A percentile compares a stretch with the other conserved stretches of the same genome.
Evolutionary conservation across 2,888 invertebrate species (phyloP).

Genomic region (Hipparchia sbordonii): DNA sequence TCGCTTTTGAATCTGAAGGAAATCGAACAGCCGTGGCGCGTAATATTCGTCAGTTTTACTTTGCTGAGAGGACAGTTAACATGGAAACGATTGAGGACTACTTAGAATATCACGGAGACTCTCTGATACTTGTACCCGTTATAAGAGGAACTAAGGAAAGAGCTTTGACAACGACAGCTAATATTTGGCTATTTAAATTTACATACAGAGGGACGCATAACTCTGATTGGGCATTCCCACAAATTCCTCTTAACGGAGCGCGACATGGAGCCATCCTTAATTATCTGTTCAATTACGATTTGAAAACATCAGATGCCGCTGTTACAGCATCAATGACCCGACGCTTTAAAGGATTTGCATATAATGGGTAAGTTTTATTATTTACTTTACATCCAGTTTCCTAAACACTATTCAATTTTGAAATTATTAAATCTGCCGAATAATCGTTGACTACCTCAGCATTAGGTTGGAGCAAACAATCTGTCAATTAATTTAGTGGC

Average conservation of each 20-base stretch:
- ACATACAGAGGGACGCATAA: conserved; percentile 60
- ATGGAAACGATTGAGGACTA: conserved; percentile 65
- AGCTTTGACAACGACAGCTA: conserved; percentile 53
- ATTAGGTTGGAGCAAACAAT: too few relatives aligned
- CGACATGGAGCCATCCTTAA: conserved; percentile 66
- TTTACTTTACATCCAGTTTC: background rate
- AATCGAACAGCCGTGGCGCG: conserved; percentile 49
- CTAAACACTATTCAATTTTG: background rate
- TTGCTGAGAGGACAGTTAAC: conserved; percentile 51
- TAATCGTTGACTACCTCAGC: too few relatives aligned
- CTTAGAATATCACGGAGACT: conserved; percentile 69
- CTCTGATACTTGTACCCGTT: conserved; percentile 57
- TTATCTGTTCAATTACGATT: conserved; percentile 63
- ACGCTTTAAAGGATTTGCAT: conserved; percentile 58
- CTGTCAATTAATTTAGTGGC: too few relatives aligned
- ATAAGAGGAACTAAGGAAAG: conserved; percentile 63
- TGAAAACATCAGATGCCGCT: conserved; percentile 48
- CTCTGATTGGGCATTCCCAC: conserved; percentile 59
- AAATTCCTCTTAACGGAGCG: conserved; percentile 62
- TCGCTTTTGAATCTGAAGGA: conserved; percentile 47
- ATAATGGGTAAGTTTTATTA: conserved; percentile 57
- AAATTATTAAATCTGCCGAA: too few relatives aligned
- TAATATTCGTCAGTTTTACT: conserved; percentile 60
- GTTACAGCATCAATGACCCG: conserved; percentile 51
- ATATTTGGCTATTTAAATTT: conserved; percentile 64